Conservation (phyloP, 2,888 invertebrate genomes). For the Eristalis tenax region DNA sequence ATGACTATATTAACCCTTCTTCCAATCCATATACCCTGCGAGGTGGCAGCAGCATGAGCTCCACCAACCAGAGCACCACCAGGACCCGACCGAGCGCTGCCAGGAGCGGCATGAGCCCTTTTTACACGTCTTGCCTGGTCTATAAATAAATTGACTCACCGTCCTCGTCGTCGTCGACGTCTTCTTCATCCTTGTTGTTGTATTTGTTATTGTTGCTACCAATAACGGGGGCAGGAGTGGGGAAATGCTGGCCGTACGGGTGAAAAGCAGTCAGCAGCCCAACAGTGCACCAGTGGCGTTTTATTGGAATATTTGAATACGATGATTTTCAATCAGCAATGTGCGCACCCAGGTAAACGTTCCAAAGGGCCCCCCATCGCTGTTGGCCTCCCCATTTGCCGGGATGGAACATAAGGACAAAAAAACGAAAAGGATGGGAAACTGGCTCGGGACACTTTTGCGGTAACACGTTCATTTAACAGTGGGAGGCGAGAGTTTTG, state of each 20-base stretch:
- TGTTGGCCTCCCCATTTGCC: conserved; percentile 40
- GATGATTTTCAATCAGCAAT: conserved; percentile 72
- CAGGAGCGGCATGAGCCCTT: conserved; percentile 44
- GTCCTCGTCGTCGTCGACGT: background rate
- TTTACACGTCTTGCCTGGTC: conserved; percentile 64
- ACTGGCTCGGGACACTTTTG: conserved; percentile 51
- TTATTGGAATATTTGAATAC: conserved; percentile 72
- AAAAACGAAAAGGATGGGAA: background rate
- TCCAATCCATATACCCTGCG: conserved; percentile 17
- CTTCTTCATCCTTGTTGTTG: background rate
- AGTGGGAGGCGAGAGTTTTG: conserved; percentile 41
- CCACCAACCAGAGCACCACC: conserved; percentile 22
- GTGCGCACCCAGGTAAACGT: conserved; percentile 66
- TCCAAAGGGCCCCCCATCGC: conserved; percentile 37
- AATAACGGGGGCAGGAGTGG: background rate
- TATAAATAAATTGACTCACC: conserved; percentile 69
- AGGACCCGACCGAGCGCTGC: conserved; percentile 6
- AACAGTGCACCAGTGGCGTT: conserved; percentile 67
- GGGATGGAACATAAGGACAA: background rate
- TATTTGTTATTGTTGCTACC: conserved; percentile 37
- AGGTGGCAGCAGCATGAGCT: conserved; percentile 6
- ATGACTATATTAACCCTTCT: conserved; percentile 72
- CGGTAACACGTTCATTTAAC: conserved; percentile 57
- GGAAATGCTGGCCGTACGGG: background rate
- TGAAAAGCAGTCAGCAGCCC: conserved; percentile 10